A percentile compares a stretch with the other conserved stretches of the same genome.
Conservation (phyloP, 1,140 invertebrate species). For the Ganaspis sp. region DNA sequence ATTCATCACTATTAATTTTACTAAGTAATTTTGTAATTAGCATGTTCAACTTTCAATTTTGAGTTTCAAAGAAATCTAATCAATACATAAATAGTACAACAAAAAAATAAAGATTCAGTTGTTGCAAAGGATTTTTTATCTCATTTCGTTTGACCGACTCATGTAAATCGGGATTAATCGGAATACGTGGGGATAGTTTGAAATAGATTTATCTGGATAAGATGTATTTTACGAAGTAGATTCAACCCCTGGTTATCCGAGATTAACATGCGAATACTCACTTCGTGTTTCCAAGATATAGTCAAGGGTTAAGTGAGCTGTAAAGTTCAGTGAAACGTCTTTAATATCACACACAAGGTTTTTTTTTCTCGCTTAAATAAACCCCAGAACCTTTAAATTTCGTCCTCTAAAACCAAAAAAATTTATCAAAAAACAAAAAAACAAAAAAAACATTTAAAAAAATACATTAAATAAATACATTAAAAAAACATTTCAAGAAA, state of each 20-base stretch:
- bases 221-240: neutral
- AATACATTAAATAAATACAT: too few species aligned
- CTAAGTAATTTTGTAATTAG: too few species aligned
- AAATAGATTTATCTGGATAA: constrained; percentile 7
- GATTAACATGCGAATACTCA: neutral
- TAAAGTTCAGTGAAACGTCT: neutral
- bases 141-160: too few species aligned
- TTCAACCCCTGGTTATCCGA: neutral
- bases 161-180: neutral
- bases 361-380: neutral
- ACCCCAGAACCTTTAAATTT: neutral
- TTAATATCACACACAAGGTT: neutral
- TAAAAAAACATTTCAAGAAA: too few species aligned
- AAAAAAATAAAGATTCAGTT: neutral
- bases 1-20: too few species aligned
- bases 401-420: too few species aligned
- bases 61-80: too few species aligned
- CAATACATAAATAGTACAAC: too few species aligned
- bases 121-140: neutral
- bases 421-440: too few species aligned
- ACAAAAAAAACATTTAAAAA: too few species aligned
- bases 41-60: too few species aligned
- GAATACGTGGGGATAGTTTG: neutral
- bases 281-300: neutral
- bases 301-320: neutral